phyloP scores from a whole-genome alignment of 2,888 invertebrate species.

The Sphecodes monilicornis region DNA sequence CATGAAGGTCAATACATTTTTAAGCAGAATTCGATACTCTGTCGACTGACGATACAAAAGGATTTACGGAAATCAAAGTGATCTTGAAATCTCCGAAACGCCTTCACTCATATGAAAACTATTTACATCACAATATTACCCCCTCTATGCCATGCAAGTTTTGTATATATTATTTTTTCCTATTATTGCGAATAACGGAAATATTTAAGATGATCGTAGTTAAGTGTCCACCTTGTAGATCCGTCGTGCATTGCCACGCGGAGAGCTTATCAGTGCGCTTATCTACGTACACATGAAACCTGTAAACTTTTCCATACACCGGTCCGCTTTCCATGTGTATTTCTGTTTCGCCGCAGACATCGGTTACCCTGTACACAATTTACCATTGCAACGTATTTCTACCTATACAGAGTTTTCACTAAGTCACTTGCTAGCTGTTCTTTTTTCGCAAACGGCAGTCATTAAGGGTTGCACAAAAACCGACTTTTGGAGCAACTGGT shows the following conservation, averaged over 20 bases:
- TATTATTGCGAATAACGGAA: not conserved
- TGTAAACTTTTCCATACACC: slow-evolving; percentile 25
- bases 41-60: too few species aligned
- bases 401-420: not conserved
- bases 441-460: not conserved
- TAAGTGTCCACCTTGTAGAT: not conserved
- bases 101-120: too few species aligned
- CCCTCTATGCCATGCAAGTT: too few species aligned
- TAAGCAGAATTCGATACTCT: too few species aligned
- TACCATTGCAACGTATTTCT: slow-evolving; percentile 18
- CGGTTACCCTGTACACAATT: slow-evolving; percentile 3
- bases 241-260: not conserved
- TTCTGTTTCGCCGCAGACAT: slow-evolving; percentile 15
- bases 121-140: too few species aligned
- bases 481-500: not conserved
- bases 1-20: too few species aligned
- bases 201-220: not conserved
- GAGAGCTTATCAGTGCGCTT: slow-evolving; percentile 14
- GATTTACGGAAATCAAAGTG: too few species aligned
- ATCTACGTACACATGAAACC: slow-evolving; percentile 12
- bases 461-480: not conserved
- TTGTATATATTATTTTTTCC: too few species aligned
- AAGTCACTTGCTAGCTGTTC: not conserved
- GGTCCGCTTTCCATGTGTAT: not conserved
- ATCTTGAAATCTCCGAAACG: too few species aligned